Evolutionary conservation across 37 sponge, comb jelly and placozoan species (phyloP).

Genomic region (Halichondria panicea): DNA sequence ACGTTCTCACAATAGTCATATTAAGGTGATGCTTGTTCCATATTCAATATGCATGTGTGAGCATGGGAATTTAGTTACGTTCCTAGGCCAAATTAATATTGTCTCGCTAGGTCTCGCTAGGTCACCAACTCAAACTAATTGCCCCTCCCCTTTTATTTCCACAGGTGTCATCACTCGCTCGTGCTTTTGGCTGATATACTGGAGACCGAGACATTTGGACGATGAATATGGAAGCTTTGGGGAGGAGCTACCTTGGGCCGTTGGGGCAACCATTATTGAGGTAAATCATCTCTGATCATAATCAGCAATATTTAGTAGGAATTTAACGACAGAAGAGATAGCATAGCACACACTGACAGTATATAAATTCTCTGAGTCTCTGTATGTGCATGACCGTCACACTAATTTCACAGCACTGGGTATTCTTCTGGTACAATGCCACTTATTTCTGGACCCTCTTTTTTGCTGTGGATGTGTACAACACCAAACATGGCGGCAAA

Average conservation of each 20-base stretch:
- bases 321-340: too few species aligned
- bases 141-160: background rate
- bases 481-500: conserved; percentile 45
- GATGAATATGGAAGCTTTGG: too few species aligned
- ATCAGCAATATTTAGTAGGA: too few species aligned
- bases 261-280: conserved; percentile 36
- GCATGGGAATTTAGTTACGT: background rate
- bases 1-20: too few species aligned
- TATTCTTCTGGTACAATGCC: conserved; percentile 57
- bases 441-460: conserved; percentile 68
- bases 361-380: too few species aligned
- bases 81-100: background rate
- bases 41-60: background rate
- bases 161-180: conserved; percentile 58
- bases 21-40: too few species aligned
- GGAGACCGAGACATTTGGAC: conserved; percentile 4
- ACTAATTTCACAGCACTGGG: conserved; percentile 27
- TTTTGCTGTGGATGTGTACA: conserved; percentile 66
- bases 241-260: conserved; percentile 3
- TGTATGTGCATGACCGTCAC: too few species aligned
- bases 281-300: too few species aligned
- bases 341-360: too few species aligned
- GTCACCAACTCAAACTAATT: background rate
- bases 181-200: conserved; percentile 39
- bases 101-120: background rate